phyloP scores from a whole-genome alignment of 1,140 invertebrate species.

The Cotesia vestalis region DNA sequence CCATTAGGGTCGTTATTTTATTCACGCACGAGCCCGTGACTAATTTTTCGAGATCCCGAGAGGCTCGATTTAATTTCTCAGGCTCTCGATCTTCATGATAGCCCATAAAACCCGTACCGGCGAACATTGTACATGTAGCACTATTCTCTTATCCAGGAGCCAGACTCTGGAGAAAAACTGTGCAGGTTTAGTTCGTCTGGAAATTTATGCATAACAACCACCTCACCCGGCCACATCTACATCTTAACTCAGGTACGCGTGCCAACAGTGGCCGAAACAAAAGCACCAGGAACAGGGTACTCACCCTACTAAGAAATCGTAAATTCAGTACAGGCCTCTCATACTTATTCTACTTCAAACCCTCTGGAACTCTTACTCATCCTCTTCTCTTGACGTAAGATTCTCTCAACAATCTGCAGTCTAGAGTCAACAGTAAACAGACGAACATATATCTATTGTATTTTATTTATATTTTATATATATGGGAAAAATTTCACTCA shows the following conservation, averaged over 20 bases:
- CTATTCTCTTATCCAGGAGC: background rate
- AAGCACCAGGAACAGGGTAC: background rate
- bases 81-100: constrained; percentile 32
- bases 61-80: constrained; percentile 30
- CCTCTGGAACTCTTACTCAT: constrained; percentile 3
- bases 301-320: constrained; percentile 11
- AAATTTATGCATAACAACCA: constrained; percentile 36
- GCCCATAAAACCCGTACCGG: constrained; percentile 23
- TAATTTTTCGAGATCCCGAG: constrained; percentile 27
- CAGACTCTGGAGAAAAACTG: constrained; percentile 17
- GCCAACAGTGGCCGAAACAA: constrained; percentile 21
- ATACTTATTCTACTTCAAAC: constrained; percentile 10
- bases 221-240: constrained; percentile 12
- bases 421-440: no score
- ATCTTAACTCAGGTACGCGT: constrained; percentile 8
- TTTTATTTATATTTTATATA: background rate
- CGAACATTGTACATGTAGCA: background rate
- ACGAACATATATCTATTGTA: background rate
- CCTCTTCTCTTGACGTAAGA: background rate
- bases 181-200: constrained; percentile 12
- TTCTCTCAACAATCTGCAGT: background rate
- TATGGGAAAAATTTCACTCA: background rate
- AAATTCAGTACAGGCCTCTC: constrained; percentile 10
- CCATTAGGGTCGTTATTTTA: constrained; percentile 24
- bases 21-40: constrained; percentile 24